Conservation (phyloP, 1,140 invertebrate species). For the Bactericera cockerelli region DNA sequence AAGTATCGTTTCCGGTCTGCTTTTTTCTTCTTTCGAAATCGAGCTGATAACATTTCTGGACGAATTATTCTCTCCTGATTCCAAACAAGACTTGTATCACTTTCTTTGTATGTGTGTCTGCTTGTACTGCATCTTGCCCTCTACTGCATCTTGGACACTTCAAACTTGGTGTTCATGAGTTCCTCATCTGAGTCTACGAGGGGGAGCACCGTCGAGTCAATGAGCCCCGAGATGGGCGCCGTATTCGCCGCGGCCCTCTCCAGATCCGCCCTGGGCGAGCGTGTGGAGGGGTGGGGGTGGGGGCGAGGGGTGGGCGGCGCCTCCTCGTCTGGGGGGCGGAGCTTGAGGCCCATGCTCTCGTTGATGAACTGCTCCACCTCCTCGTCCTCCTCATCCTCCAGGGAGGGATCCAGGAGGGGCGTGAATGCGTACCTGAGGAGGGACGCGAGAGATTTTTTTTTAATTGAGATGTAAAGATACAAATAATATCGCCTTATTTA, state of each 20-base stretch:
- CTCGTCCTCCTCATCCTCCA: slow-evolving; percentile 59
- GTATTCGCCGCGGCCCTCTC: not conserved
- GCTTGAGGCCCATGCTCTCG: slow-evolving; percentile 30
- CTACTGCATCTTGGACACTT: slow-evolving; percentile 7
- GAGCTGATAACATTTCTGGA: no score
- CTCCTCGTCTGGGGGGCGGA: not conserved
- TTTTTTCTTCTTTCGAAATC: no score
- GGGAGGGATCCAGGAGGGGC: slow-evolving; percentile 69
- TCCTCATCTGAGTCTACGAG: not conserved
- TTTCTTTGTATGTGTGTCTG: no score
- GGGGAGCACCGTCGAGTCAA: not conserved
- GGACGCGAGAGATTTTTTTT: no score
- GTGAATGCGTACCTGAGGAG: slow-evolving; percentile 68
- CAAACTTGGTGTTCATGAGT: not conserved
- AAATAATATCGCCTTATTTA: no score
- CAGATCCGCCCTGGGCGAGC: not conserved
- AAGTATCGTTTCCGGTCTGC: no score
- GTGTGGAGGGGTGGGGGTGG: not conserved
- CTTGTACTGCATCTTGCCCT: no score
- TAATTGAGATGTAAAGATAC: no score
- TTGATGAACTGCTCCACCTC: slow-evolving; percentile 69
- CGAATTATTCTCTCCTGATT: no score
- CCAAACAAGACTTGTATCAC: no score
- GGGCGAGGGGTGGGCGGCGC: not conserved
- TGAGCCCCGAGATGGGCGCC: not conserved